Evolutionary conservation across 2,797 vertebrate genomes (phyloP).

Genomic region (Erithacus rubecula): DNA sequence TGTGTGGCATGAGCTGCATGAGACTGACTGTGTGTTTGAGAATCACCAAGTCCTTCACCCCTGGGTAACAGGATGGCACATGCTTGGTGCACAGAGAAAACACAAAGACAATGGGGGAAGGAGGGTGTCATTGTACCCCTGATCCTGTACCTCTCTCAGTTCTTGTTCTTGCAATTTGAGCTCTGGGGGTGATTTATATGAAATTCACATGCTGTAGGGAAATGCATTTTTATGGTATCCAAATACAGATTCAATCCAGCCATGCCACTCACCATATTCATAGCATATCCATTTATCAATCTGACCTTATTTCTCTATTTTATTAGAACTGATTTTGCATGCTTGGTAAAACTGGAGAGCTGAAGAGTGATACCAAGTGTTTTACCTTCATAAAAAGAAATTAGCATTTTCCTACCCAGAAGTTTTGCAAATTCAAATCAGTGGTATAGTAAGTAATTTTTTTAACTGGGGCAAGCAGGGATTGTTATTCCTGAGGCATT

Average conservation of each 20-base stretch:
- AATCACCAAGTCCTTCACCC: background rate
- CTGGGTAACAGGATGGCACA: background rate
- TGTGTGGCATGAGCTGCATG: background rate
- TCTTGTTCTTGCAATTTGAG: background rate
- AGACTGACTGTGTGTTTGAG: accelerated
- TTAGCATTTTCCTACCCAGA: background rate
- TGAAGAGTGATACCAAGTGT: background rate
- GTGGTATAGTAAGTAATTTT: background rate
- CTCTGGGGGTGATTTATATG: background rate
- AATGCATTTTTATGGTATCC: background rate
- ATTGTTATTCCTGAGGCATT: background rate
- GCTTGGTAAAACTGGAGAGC: background rate
- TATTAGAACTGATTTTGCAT: background rate
- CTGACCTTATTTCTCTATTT: background rate
- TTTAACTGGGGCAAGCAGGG: background rate
- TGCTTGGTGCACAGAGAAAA: background rate
- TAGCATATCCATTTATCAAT: background rate
- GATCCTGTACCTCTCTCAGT: background rate
- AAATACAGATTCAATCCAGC: background rate
- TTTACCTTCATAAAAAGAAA: background rate
- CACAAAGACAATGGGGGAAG: background rate
- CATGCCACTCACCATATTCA: background rate
- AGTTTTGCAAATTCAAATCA: background rate
- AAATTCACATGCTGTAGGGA: background rate
- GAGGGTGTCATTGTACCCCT: background rate